These are phyloP conservation scores for Limnephilus rhombicus DNA, from an alignment of 2,888 invertebrate species.

Conservation along the genomic window DNA sequence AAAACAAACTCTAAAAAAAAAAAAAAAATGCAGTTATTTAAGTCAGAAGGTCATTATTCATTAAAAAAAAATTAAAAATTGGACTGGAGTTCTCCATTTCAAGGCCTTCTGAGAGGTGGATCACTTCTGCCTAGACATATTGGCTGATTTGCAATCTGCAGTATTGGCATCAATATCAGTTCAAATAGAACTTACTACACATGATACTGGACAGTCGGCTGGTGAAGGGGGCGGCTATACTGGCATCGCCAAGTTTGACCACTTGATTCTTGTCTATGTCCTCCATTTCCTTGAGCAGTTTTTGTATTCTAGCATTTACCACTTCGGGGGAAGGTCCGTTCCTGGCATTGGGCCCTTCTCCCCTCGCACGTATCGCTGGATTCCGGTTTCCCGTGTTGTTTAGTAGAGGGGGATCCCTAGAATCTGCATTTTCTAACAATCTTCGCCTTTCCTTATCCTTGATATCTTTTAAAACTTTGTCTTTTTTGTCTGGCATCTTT, in stretches of 20 bases:
- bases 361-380: conserved; percentile 65
- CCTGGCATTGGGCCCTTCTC: conserved; percentile 62
- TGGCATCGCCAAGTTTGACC: conserved; percentile 98
- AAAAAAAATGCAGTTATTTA: too few species aligned
- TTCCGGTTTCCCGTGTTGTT: conserved; percentile 62
- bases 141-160: not conserved
- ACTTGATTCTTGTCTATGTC: conserved; percentile 92
- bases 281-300: conserved; percentile 90
- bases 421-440: conserved; percentile 51
- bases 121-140: not conserved
- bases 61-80: too few species aligned
- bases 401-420: conserved; percentile 67
- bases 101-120: too few species aligned
- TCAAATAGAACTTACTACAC: conserved; percentile 85
- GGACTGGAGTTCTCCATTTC: too few species aligned
- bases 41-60: too few species aligned
- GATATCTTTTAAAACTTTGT: conserved; percentile 64
- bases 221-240: conserved; percentile 99
- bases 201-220: conserved; percentile 97
- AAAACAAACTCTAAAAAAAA: too few species aligned
- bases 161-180: conserved; percentile 21
- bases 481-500: conserved; percentile 69
- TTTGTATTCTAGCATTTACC: conserved; percentile 78
- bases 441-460: conserved; percentile 67
- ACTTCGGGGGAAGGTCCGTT: conserved; percentile 67